Conservation (phyloP, 2,888 invertebrate species). For the Ametastegia equiseti region DNA sequence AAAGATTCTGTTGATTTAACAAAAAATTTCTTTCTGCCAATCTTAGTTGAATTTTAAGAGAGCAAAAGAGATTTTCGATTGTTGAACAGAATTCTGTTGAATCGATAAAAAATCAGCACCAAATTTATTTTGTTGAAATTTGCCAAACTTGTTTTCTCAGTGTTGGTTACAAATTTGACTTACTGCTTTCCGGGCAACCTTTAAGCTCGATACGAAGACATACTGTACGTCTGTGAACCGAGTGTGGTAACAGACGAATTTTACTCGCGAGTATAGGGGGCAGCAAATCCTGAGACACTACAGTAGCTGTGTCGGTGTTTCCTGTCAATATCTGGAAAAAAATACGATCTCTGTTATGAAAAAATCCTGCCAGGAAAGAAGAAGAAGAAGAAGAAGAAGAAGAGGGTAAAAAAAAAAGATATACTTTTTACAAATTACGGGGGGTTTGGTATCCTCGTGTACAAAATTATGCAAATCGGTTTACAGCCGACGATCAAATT, state of each 20-base stretch:
- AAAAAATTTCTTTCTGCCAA: too few relatives aligned
- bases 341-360: constrained; percentile 45
- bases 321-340: constrained; percentile 84
- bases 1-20: too few relatives aligned
- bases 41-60: too few relatives aligned
- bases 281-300: constrained; percentile 82
- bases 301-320: constrained; percentile 85
- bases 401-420: not conserved
- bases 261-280: constrained; percentile 85
- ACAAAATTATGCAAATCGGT: not conserved
- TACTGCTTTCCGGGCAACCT: constrained; percentile 84
- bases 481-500: not conserved
- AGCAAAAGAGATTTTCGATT: too few relatives aligned
- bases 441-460: not conserved
- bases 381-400: not conserved
- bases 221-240: constrained; percentile 84
- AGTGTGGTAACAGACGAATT: constrained; percentile 85
- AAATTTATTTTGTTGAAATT: too few relatives aligned
- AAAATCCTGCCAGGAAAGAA: too few relatives aligned
- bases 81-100: too few relatives aligned
- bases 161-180: too few relatives aligned
- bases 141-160: too few relatives aligned
- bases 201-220: constrained; percentile 87
- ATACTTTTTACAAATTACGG: not conserved
- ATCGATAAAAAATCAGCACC: too few relatives aligned